These are phyloP conservation scores for Ctenomys sociabilis DNA, from an alignment of 2,113 vertebrate species.

Conservation along the genomic window DNA sequence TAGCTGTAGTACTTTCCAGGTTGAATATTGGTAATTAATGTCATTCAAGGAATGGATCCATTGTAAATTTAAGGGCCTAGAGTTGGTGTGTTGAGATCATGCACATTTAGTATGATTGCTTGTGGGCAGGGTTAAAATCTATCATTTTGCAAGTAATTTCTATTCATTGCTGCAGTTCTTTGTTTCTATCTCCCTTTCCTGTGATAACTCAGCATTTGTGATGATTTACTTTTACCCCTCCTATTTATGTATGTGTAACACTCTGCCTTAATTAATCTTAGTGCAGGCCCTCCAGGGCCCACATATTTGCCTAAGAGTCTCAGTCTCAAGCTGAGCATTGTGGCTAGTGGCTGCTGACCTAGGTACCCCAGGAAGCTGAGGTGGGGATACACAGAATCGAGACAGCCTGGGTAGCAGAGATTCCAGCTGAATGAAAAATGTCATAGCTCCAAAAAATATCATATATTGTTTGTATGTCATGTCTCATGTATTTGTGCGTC, in stretches of 20 bases:
- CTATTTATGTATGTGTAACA: not conserved
- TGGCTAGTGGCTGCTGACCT: not conserved
- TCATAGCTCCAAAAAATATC: constrained; percentile 18
- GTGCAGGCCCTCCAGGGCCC: not conserved
- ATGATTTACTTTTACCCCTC: not conserved
- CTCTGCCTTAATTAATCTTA: not conserved
- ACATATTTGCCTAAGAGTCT: not conserved
- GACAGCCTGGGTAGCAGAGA: not conserved
- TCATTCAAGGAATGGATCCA: not conserved
- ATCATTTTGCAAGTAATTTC: not conserved
- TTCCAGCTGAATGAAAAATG: not conserved
- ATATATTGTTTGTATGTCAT: not conserved
- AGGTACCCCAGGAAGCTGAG: not conserved
- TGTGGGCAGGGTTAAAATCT: not conserved
- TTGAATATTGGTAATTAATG: not conserved
- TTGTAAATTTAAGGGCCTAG: not conserved
- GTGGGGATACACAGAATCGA: not conserved
- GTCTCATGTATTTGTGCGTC: not conserved
- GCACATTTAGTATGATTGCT: not conserved
- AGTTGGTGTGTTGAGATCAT: not conserved
- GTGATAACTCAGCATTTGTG: not conserved
- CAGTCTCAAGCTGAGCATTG: not conserved
- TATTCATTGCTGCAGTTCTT: not conserved
- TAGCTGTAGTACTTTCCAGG: not conserved
- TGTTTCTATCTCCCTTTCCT: not conserved